Base-by-base conservation (phyloP, 2,797 vertebrate genomes). In the Naso thynnoides region DNA sequence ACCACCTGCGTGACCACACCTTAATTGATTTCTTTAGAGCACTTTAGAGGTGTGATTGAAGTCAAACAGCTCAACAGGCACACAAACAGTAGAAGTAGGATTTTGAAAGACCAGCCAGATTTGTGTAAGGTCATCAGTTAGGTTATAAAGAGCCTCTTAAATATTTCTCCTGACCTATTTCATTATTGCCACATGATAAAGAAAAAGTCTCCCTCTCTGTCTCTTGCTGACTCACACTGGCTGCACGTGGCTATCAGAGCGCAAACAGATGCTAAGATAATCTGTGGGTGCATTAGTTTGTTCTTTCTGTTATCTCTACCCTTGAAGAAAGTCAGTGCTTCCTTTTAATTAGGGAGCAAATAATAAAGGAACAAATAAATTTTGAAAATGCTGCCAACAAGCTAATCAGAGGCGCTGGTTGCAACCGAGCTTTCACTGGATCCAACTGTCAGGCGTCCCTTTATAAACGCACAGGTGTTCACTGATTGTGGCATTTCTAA, bases 271-370 rank as follows among this genome's bases (percentile, higher is more conserved):
- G 60, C 57, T 26, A 15, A 5, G 60, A 79, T 86, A 78, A 79
- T 73, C 10, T 54, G 63, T 39, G 23, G 3, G 26, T 54, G 10
- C 38, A 47, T 41, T 56, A 33, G 59, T 79, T 69, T 74, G 74
- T 55, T 76, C 45, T 60, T 0, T 49, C 10, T 19, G 55, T 66
- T 81, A 86, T 88, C 82, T 47, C 14, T 78, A 14, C 60, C 80
- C 76, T 88, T 87, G 70, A 81, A 76, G 72, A 76, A 83, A 61
- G 81, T 85, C 76, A 68, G 39, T 23, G 10, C 49, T 47, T 55
- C 59, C 58, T 54, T 24, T 73, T 83, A 73, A 47, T 45, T 24
- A 70, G 14, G 6, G 23, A 70, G 53, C 53, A 85, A 76, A 82
- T 50, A 57, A 53, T 13, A 42, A 10, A 23, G 6, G 24, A 57